A percentile compares a stretch with the other conserved stretches of the same genome.
phyloP scores from a whole-genome alignment of 2,113 vertebrate genomes.

The Charina bottae region DNA sequence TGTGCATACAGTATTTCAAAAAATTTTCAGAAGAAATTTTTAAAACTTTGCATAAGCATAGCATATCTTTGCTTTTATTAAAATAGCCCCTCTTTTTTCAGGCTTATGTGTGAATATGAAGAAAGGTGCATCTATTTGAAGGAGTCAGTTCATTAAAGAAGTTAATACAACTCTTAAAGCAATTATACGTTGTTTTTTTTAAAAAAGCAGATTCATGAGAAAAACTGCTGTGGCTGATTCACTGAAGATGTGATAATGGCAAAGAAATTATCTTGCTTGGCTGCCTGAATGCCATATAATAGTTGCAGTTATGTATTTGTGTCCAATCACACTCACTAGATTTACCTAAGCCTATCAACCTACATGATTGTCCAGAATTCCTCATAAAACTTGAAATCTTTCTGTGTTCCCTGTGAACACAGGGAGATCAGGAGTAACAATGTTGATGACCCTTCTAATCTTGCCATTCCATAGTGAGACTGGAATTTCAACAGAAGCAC shows the following conservation, averaged over 20 bases:
- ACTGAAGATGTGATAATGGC: neutral
- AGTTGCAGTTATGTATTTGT: neutral
- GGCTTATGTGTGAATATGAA: neutral
- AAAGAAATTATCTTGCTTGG: neutral
- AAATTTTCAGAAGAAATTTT: neutral
- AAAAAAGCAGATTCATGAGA: neutral
- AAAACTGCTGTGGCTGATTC: neutral
- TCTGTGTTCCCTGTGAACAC: neutral
- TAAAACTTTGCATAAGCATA: neutral
- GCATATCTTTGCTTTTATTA: neutral
- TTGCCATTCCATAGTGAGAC: neutral
- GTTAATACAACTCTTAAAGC: neutral
- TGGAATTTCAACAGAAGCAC: neutral
- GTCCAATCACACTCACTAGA: neutral
- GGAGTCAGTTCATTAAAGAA: neutral
- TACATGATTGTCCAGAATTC: neutral
- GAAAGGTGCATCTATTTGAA: neutral
- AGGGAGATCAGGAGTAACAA: neutral
- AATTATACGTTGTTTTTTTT: neutral
- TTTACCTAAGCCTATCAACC: neutral
- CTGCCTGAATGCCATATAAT: neutral
- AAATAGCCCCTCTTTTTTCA: neutral
- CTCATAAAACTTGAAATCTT: neutral
- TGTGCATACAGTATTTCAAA: neutral
- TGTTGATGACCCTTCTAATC: neutral